Evolutionary conservation across 2,113 vertebrate species (phyloP).

Genomic region (Antigone vipio): DNA sequence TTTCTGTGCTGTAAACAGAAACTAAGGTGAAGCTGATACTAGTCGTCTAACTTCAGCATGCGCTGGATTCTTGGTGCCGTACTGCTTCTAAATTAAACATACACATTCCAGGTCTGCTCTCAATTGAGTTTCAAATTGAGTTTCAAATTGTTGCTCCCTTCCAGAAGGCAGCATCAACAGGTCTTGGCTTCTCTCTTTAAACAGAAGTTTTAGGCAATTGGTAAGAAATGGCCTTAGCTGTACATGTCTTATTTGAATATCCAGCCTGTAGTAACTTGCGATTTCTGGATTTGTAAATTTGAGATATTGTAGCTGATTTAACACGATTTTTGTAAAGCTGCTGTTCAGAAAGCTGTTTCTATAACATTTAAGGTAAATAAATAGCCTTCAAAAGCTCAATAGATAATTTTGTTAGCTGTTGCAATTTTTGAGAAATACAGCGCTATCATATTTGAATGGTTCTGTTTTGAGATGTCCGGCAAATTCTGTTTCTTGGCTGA

Average conservation of each 20-base stretch:
- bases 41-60: background rate
- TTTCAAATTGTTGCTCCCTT: background rate
- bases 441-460: background rate
- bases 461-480: background rate
- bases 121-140: background rate
- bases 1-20: conserved; percentile 12
- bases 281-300: background rate
- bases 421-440: background rate
- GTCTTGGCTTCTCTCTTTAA: background rate
- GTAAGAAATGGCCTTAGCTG: background rate
- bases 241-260: background rate
- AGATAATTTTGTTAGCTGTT: background rate
- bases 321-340: background rate
- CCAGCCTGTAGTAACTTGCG: background rate
- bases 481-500: background rate
- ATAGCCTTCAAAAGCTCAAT: background rate
- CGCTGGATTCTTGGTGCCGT: background rate
- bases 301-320: background rate
- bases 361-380: background rate
- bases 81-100: background rate
- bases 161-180: background rate
- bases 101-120: background rate
- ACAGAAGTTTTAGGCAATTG: background rate
- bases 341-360: background rate
- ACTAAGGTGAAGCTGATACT: background rate